Percentiles rank a stretch among this genome's conserved stretches.
Conservation (phyloP, 2,113 vertebrate species). For the Petrocephalus microphthalmus region DNA sequence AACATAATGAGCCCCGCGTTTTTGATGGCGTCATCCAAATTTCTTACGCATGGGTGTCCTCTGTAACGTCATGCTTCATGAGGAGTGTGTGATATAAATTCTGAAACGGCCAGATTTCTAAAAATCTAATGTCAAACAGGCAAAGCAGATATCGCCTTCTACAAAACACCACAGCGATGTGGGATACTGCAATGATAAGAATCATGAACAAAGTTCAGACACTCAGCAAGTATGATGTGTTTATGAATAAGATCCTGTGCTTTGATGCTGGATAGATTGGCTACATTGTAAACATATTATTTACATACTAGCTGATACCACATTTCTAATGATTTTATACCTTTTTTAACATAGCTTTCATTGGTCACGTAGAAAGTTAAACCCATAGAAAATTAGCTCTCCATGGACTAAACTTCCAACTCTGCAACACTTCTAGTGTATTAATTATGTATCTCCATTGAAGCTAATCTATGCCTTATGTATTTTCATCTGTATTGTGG, state of each 20-base stretch:
- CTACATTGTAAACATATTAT: background rate
- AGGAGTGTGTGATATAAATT: background rate
- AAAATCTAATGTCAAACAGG: background rate
- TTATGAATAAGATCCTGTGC: background rate
- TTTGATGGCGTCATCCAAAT: background rate
- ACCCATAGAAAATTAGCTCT: background rate
- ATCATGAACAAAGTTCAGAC: background rate
- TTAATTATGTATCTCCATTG: background rate
- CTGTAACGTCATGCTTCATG: background rate
- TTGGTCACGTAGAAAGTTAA: background rate
- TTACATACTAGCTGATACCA: background rate
- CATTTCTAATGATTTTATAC: background rate
- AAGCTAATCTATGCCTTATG: background rate
- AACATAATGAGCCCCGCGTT: background rate
- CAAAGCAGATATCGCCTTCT: background rate
- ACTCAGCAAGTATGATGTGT: background rate
- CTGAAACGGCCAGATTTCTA: background rate
- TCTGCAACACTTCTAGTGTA: background rate
- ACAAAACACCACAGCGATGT: background rate
- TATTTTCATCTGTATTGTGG: background rate
- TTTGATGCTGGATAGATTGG: background rate
- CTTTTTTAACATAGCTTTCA: background rate
- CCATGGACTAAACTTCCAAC: background rate
- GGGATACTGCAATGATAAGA: background rate
- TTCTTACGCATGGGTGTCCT: background rate